Conservation (phyloP, 2,797 vertebrate genomes). For the Cryptoblepharus egeriae region DNA sequence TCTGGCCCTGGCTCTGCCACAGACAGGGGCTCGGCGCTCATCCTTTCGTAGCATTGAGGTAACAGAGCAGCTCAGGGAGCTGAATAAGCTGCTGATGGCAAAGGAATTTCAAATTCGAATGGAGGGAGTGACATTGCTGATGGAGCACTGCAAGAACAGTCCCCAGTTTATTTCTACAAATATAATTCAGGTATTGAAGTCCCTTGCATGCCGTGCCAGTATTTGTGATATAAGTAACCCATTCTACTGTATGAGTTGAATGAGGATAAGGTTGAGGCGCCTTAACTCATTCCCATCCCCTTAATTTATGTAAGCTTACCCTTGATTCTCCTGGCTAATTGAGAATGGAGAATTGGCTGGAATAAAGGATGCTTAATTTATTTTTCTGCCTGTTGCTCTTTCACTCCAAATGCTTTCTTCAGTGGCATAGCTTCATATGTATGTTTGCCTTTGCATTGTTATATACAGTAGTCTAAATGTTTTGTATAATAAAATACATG, state of each 20-base stretch:
- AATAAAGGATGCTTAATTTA: too few species aligned
- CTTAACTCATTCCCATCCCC: background rate
- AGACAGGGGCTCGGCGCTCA: accelerated
- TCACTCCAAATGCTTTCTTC: too few species aligned
- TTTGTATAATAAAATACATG: too few species aligned
- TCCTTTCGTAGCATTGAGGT: slow-evolving; percentile 3
- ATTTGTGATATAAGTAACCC: background rate
- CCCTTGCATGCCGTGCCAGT: background rate
- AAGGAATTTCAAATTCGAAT: slow-evolving; percentile 65
- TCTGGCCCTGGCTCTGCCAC: accelerated
- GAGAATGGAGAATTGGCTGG: too few species aligned
- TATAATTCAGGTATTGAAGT: slow-evolving; percentile 60
- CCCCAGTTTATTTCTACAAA: slow-evolving; percentile 60
- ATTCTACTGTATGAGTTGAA: background rate
- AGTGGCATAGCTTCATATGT: too few species aligned
- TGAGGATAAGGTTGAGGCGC: too few species aligned
- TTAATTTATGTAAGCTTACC: background rate
- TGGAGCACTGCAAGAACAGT: slow-evolving; percentile 58
- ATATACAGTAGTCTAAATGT: too few species aligned
- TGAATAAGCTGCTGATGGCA: slow-evolving; percentile 67
- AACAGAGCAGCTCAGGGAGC: slow-evolving; percentile 57
- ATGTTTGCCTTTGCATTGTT: too few species aligned
- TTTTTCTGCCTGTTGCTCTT: too few species aligned
- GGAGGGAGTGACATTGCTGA: slow-evolving; percentile 66
- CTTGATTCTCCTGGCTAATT: too few species aligned